Conservation (phyloP, 1,140 invertebrate species). For the Neodiprion lecontei region DNA sequence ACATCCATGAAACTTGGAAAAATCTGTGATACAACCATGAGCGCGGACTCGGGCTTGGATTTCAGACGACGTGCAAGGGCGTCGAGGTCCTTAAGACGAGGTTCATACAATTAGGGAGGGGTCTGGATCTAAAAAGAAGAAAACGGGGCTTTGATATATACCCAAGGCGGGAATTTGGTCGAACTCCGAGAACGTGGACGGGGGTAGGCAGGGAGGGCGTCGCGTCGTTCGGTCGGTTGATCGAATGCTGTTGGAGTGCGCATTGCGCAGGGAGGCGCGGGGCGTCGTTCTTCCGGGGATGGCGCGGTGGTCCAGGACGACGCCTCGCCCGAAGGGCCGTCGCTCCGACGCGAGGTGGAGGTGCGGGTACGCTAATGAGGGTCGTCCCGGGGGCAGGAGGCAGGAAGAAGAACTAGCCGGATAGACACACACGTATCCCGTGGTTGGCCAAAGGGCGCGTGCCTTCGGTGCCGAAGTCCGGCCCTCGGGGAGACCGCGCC, state of each 20-base stretch:
- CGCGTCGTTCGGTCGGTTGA: background rate
- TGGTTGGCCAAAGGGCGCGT: constrained; percentile 51
- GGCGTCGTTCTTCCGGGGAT: background rate
- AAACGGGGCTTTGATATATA: too few relatives aligned
- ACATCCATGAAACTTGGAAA: too few relatives aligned
- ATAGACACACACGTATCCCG: constrained; percentile 6
- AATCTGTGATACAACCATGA: too few relatives aligned
- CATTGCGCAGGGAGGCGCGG: background rate
- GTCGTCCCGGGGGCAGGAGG: background rate
- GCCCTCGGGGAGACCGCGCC: constrained; percentile 63
- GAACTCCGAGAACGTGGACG: background rate
- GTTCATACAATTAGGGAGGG: too few relatives aligned
- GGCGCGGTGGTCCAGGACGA: constrained; percentile 3
- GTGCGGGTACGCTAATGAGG: constrained; percentile 4
- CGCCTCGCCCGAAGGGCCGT: constrained; percentile 1
- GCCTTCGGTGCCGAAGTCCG: constrained; percentile 51
- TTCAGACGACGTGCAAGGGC: too few relatives aligned
- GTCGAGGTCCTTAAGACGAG: too few relatives aligned
- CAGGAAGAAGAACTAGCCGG: constrained; percentile 1
- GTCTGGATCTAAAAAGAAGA: background rate
- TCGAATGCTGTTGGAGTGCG: constrained; percentile 1
- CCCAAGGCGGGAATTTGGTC: too few relatives aligned
- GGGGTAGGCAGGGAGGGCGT: background rate
- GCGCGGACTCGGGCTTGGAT: too few relatives aligned
- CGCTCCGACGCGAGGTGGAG: background rate